Percentiles rank a stretch among this genome's conserved stretches.
These are phyloP conservation scores for Tuta absoluta DNA, from an alignment of 2,888 invertebrate species.

Conservation along the genomic window DNA sequence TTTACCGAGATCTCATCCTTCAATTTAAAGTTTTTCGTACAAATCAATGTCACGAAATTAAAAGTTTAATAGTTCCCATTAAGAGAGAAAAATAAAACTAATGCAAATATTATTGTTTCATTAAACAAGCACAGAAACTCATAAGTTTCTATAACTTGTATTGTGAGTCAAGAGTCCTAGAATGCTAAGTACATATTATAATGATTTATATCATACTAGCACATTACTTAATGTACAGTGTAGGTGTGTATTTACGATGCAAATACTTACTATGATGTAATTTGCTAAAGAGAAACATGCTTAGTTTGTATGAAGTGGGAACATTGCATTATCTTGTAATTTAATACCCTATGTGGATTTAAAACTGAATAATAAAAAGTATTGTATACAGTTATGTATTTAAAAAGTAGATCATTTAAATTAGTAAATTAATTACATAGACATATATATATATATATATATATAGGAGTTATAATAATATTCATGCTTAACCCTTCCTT, in stretches of 20 bases:
- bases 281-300: conserved; percentile 1
- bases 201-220: not conserved
- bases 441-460: no score
- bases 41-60: no score
- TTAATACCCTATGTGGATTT: not conserved
- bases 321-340: not conserved
- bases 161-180: not conserved
- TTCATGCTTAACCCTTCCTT: no score
- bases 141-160: not conserved
- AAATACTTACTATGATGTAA: not conserved
- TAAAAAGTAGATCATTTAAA: no score
- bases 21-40: no score
- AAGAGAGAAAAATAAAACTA: not conserved
- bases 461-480: no score
- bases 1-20: no score
- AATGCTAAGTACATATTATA: not conserved
- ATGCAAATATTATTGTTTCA: not conserved
- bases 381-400: no score
- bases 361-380: not conserved
- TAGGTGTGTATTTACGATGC: conserved; percentile 16
- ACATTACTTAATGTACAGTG: conserved; percentile 26
- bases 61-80: no score
- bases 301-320: not conserved
- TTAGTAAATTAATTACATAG: no score
- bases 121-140: not conserved